Evolutionary conservation across 2,113 vertebrate genomes (phyloP).

Genomic region (Piaya cayana): DNA sequence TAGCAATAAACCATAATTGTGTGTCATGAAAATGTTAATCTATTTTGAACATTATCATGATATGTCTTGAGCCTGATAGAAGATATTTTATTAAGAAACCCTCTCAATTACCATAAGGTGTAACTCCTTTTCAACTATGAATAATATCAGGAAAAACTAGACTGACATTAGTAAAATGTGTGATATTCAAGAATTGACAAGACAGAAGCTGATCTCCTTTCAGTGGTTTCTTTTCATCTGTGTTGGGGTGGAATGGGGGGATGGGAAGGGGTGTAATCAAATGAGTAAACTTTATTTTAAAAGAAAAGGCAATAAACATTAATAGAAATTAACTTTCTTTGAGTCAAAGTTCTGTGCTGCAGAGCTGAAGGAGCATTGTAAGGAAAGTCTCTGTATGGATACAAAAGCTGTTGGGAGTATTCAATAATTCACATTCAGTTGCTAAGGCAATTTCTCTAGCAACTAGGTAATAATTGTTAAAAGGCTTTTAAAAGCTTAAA

Average conservation of each 20-base stretch:
- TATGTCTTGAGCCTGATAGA: not conserved
- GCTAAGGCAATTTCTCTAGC: conserved; percentile 12
- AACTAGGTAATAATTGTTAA: not conserved
- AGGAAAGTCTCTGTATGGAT: not conserved
- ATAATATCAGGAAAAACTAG: not conserved
- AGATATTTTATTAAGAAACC: not conserved
- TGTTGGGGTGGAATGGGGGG: too few species aligned
- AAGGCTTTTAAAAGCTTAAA: not conserved
- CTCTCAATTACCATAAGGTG: not conserved
- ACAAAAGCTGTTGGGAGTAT: not conserved
- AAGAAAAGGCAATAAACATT: conserved; percentile 40
- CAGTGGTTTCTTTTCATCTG: not conserved
- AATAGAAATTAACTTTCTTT: conserved; percentile 22
- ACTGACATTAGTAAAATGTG: not conserved
- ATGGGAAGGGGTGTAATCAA: conserved; percentile 24
- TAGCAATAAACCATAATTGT: not conserved
- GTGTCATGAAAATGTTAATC: not conserved
- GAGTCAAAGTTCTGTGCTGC: not conserved
- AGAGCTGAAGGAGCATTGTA: not conserved
- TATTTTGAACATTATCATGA: not conserved
- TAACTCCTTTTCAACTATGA: not conserved
- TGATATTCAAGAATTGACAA: conserved; percentile 40
- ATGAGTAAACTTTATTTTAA: conserved; percentile 35
- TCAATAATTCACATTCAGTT: conserved; percentile 9
- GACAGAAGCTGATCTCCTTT: conserved; percentile 26